phyloP scores from a whole-genome alignment of 2,888 invertebrate genomes.

The Gryllus longicercus region DNA sequence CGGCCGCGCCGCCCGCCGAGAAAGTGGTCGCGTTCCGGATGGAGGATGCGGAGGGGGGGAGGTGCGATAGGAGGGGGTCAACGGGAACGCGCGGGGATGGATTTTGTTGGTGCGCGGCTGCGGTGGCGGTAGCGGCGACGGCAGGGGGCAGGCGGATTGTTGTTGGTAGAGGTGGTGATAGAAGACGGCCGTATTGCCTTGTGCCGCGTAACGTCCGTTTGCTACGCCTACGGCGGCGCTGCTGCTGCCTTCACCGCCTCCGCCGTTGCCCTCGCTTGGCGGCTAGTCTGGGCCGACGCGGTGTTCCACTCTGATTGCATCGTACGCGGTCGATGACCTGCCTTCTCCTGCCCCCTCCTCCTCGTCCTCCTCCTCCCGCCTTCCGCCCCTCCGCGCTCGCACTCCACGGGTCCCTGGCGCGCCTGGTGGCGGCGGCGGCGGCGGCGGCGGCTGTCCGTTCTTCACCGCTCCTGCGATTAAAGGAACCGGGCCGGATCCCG shows the following conservation, averaged over 20 bases:
- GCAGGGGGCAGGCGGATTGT: not conserved
- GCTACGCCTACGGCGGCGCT: no score
- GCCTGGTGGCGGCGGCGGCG: not conserved
- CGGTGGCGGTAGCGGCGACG: not conserved
- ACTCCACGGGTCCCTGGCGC: not conserved
- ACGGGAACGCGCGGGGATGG: not conserved
- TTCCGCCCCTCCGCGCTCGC: not conserved
- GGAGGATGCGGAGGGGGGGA: not conserved
- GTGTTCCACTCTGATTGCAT: constrained; percentile 17
- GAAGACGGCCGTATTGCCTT: not conserved
- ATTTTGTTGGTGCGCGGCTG: not conserved
- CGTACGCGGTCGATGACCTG: constrained; percentile 9
- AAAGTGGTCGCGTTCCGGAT: not conserved
- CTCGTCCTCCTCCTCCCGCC: not conserved
- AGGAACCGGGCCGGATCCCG: no score
- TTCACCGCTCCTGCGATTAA: no score
- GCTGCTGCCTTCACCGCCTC: not conserved
- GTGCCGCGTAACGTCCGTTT: not conserved
- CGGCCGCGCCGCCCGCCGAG: not conserved
- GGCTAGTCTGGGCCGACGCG: not conserved
- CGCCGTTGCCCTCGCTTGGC: not conserved
- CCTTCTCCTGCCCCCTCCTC: not conserved
- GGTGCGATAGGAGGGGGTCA: not conserved
- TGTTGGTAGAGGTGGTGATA: not conserved
- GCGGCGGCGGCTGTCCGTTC: not conserved